Evolutionary conservation across 2,888 invertebrate species (phyloP).

Genomic region (Epistrophe grossulariae): DNA sequence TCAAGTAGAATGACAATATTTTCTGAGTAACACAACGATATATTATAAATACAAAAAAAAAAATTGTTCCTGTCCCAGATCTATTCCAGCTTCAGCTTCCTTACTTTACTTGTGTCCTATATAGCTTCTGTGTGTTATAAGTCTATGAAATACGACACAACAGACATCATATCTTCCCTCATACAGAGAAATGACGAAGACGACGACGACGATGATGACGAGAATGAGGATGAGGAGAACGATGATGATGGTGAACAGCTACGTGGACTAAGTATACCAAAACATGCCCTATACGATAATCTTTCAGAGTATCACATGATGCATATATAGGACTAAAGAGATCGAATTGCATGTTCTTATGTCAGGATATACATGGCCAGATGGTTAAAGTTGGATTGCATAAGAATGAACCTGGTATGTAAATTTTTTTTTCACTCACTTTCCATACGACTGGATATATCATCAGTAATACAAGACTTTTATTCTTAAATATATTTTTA

Average conservation of each 20-base stretch:
- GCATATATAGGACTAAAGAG: constrained; percentile 45
- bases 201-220: constrained; percentile 13
- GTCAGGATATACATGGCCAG: constrained; percentile 55
- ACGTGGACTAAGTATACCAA: constrained; percentile 57
- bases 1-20: neutral
- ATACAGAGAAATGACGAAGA: constrained; percentile 35
- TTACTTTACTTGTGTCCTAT: neutral
- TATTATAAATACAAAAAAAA: constrained; percentile 15
- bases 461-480: constrained; percentile 36
- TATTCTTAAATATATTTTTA: constrained; percentile 8
- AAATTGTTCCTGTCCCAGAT: constrained; percentile 76
- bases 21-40: constrained; percentile 6
- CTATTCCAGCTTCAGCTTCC: constrained; percentile 43
- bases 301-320: constrained; percentile 69
- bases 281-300: constrained; percentile 73
- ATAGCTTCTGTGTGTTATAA: neutral
- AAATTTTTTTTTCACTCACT: constrained; percentile 37
- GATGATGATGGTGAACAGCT: constrained; percentile 19
- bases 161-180: constrained; percentile 41
- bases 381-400: constrained; percentile 39
- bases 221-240: constrained; percentile 24
- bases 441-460: constrained; percentile 21
- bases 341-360: constrained; percentile 70
- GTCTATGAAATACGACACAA: constrained; percentile 53
- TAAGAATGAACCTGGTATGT: constrained; percentile 55